A percentile compares a stretch with the other conserved stretches of the same genome.
Conservation (phyloP, 2,113 vertebrate species). For the Cyanoramphus novaezelandiae region DNA sequence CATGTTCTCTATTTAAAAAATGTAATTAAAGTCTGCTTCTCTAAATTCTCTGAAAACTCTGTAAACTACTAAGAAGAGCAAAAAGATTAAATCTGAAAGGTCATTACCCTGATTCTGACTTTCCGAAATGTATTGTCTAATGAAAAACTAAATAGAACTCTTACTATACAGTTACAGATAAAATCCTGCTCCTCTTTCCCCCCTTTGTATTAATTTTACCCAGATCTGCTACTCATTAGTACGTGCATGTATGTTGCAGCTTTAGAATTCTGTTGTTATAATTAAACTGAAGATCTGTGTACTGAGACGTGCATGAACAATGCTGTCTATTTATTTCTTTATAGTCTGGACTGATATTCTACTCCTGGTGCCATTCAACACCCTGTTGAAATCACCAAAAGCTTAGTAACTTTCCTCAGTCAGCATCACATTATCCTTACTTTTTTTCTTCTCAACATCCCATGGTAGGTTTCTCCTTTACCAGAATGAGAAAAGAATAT, state of each 20-base stretch:
- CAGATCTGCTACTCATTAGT: not conserved
- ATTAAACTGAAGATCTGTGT: not conserved
- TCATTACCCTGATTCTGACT: not conserved
- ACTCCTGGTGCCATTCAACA: not conserved
- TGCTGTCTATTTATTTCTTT: not conserved
- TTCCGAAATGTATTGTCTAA: not conserved
- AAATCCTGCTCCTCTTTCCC: not conserved
- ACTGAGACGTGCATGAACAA: not conserved
- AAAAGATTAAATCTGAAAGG: slow-evolving; percentile 34
- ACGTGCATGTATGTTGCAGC: not conserved
- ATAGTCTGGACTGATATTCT: not conserved
- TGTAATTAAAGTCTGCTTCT: not conserved
- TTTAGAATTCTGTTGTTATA: not conserved
- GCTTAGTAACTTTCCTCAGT: not conserved
- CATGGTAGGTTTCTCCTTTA: slow-evolving; percentile 4
- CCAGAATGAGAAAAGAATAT: not conserved
- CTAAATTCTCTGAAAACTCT: slow-evolving; percentile 33
- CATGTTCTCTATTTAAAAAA: not conserved
- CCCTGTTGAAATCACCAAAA: not conserved
- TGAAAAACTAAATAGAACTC: slow-evolving; percentile 21
- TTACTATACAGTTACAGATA: not conserved
- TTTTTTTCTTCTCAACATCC: not conserved
- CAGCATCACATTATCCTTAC: not conserved
- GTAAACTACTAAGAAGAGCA: not conserved
- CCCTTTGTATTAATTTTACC: not conserved